Base-by-base conservation (phyloP, 2,888 invertebrate genomes). In the Tetanocera ferruginea region DNA sequence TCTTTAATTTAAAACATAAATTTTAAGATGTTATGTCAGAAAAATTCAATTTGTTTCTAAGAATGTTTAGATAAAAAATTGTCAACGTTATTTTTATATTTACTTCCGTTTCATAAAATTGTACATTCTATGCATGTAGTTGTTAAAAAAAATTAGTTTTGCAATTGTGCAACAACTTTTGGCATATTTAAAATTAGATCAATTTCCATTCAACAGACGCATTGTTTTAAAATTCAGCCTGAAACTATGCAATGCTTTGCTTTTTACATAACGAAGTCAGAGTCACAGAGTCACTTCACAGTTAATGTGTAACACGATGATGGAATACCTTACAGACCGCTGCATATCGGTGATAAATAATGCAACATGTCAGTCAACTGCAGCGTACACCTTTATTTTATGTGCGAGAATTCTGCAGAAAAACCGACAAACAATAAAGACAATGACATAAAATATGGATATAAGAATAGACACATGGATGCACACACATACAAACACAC, bases 381-480 rank as follows among this genome's bases (percentile, higher is more conserved):
- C 72, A 72, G 57, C 11, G 72, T 5, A 23, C 57, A 72, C 43
- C 57, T 37, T 57, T 72, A 72, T 72, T 72, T 60, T 57, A 60
- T 72, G 72, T 60, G 37, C 9, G 28, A 49, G 57, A 51, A 64
- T 51, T 51, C 72, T 69, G 69, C 51, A 69, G 74, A 62, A 74
- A 74, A 49, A n/a, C 37, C 34, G 52, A 28, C n/a, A 25, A 51
- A 70, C 9, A 25, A 52, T 34, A 28, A 25, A 57, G 43, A 60
- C 74, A 77, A 78, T 76, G 73, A 64, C 23, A 79, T 71, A 76
- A 79, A 80, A 79, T 78, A 76, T 77, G 78, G 74, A 77, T 79
- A 80, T 78, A 77, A 76, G 72, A 55, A 79, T 76, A 74, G 52
- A 25, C 19, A 69, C 28, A 73, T 43, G 75, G 67, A 64, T 23